A percentile compares a stretch with the other conserved stretches of the same genome.
Conservation (phyloP, 2,797 vertebrate species). For the Pseudochaenichthys georgianus region DNA sequence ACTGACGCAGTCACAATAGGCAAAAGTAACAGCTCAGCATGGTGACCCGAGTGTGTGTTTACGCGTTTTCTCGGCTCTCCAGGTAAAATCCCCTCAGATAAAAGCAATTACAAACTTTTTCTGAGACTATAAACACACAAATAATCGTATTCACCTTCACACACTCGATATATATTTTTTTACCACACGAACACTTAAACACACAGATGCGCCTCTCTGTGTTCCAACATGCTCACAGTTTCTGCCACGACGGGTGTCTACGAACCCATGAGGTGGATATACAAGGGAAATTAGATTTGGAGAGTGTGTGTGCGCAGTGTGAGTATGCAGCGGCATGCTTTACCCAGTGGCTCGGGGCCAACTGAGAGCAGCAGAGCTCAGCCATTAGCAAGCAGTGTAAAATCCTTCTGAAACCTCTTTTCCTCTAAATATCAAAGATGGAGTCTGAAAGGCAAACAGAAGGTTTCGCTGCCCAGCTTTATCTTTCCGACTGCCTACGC, state of each 20-base stretch:
- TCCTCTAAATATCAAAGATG: conserved; percentile 62
- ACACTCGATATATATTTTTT: conserved; percentile 19
- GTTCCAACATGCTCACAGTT: conserved; percentile 44
- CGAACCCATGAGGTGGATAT: conserved; percentile 26
- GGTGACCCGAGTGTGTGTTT: neutral
- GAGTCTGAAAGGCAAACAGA: conserved; percentile 53
- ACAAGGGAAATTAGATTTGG: conserved; percentile 63
- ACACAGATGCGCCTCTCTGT: conserved; percentile 19
- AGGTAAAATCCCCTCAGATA: conserved; percentile 29
- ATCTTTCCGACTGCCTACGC: conserved; percentile 26
- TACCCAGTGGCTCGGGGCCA: conserved; percentile 34
- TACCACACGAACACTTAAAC: neutral
- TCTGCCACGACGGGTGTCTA: conserved; percentile 21
- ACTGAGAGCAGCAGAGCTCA: conserved; percentile 51
- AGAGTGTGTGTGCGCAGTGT: neutral
- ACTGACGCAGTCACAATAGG: conserved; percentile 8
- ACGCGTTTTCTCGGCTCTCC: conserved; percentile 9
- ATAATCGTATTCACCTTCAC: conserved; percentile 9
- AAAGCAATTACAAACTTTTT: conserved; percentile 3
- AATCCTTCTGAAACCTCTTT: conserved; percentile 62
- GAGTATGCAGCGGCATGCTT: conserved; percentile 6
- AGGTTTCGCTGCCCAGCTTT: conserved; percentile 39
- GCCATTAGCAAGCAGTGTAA: conserved; percentile 55
- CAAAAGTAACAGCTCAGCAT: conserved; percentile 13
- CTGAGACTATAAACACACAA: neutral